Conservation (phyloP, 2,113 vertebrate species). For the Cranoglanis bouderius region DNA sequence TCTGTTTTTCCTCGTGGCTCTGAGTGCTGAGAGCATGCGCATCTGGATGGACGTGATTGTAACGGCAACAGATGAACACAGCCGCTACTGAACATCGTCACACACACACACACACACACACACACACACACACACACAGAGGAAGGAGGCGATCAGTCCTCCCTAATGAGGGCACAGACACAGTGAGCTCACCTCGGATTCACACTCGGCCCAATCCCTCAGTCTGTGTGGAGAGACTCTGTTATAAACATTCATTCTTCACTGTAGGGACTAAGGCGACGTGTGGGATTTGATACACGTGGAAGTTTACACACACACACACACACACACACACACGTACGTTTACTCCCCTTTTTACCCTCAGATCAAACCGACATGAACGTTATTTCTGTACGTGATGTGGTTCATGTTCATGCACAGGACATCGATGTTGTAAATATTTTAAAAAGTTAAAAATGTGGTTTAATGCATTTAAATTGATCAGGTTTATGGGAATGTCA, state of each 20-base stretch:
- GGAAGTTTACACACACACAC: neutral
- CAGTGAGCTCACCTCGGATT: neutral
- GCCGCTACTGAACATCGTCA: constrained; percentile 72
- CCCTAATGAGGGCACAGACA: neutral
- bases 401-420: too few species aligned
- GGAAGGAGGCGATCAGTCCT: too few species aligned
- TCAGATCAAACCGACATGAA: neutral
- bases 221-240: neutral
- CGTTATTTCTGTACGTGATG: neutral
- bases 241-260: neutral
- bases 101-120: neutral
- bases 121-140: too few species aligned
- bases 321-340: neutral
- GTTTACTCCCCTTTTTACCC: neutral
- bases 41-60: constrained; percentile 95
- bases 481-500: neutral
- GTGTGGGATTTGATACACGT: neutral
- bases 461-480: neutral
- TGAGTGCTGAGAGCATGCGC: constrained; percentile 83
- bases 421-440: too few species aligned
- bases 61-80: constrained; percentile 84
- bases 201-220: neutral
- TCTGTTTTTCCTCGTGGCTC: constrained; percentile 86
- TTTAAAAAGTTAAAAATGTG: too few species aligned
- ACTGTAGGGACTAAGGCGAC: neutral